Conservation (phyloP, 2,797 vertebrate species). For the Amphiprion clarkii region DNA sequence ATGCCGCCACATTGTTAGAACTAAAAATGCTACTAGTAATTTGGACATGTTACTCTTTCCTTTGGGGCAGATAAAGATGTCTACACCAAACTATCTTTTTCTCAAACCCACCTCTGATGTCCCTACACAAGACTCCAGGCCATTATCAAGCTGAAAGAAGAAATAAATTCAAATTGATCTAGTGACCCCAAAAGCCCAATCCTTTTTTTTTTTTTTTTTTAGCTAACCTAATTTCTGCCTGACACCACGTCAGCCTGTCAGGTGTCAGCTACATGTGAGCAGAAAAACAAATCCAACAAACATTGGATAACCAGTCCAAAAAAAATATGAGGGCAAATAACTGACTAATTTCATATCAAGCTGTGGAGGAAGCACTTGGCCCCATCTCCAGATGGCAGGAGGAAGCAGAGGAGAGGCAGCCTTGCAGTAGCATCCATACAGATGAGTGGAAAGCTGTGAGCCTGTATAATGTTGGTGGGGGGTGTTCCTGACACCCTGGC, state of each 20-base stretch:
- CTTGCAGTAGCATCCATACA: slow-evolving; percentile 67
- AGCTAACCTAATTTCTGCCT: not conserved
- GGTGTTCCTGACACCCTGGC: slow-evolving; percentile 78
- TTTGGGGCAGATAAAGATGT: not conserved
- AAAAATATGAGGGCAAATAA: slow-evolving; percentile 40
- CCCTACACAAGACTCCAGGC: not conserved
- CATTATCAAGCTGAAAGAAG: not conserved
- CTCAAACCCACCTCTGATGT: not conserved
- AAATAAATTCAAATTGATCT: not conserved
- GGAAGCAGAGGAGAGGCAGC: slow-evolving; percentile 53
- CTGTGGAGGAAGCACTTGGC: slow-evolving; percentile 62
- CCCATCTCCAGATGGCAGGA: slow-evolving; percentile 65
- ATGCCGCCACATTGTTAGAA: not conserved
- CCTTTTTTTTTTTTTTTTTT: slow-evolving; percentile 19
- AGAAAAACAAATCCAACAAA: slow-evolving; percentile 32
- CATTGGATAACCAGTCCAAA: slow-evolving; percentile 33
- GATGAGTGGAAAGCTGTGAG: slow-evolving; percentile 74
- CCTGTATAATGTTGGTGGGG: slow-evolving; percentile 65
- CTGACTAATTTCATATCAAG: slow-evolving; percentile 58
- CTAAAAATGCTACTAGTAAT: not conserved
- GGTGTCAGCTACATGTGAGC: slow-evolving; percentile 11
- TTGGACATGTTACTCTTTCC: not conserved
- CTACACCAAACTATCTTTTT: not conserved
- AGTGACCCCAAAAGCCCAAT: not conserved
- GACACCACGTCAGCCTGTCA: not conserved